Conservation (phyloP, 2,797 vertebrate genomes). For the Lophura swinhoii region DNA sequence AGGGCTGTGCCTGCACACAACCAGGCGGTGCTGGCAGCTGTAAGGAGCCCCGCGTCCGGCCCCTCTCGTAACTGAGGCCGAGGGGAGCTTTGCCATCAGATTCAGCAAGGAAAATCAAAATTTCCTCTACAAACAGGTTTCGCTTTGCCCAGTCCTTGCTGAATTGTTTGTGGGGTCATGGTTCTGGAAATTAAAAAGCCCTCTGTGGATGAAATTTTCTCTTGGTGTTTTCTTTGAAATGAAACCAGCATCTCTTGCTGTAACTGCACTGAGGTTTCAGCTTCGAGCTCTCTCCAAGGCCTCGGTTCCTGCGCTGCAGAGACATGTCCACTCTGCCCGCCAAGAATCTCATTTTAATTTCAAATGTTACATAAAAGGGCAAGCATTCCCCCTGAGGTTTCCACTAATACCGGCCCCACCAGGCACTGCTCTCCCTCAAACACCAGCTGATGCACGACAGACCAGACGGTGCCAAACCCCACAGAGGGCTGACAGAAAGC, state of each 20-base stretch:
- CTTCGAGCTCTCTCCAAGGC: constrained; percentile 25
- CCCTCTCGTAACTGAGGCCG: neutral
- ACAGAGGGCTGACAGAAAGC: no score
- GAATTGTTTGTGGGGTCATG: neutral
- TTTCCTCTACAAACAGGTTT: neutral
- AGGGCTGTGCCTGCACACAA: neutral
- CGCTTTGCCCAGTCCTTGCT: neutral
- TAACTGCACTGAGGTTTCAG: neutral
- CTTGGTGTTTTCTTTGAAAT: neutral
- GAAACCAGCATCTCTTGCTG: neutral
- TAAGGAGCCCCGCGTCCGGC: neutral
- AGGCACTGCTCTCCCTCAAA: neutral
- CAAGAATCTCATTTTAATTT: constrained; percentile 14
- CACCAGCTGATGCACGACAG: neutral
- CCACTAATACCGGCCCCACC: neutral
- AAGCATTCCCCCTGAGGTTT: neutral
- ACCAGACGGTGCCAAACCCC: neutral
- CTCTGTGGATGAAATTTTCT: neutral
- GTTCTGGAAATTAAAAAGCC: neutral
- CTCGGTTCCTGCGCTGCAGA: neutral
- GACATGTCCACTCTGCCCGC: constrained; percentile 1
- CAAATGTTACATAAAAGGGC: constrained; percentile 34
- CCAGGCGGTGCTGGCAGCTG: neutral
- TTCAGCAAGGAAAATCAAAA: neutral
- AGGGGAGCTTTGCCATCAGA: neutral